Percentiles rank a stretch among this genome's conserved stretches.
phyloP scores from a whole-genome alignment of 2,113 vertebrate genomes.

The Corythornis cristatus region DNA sequence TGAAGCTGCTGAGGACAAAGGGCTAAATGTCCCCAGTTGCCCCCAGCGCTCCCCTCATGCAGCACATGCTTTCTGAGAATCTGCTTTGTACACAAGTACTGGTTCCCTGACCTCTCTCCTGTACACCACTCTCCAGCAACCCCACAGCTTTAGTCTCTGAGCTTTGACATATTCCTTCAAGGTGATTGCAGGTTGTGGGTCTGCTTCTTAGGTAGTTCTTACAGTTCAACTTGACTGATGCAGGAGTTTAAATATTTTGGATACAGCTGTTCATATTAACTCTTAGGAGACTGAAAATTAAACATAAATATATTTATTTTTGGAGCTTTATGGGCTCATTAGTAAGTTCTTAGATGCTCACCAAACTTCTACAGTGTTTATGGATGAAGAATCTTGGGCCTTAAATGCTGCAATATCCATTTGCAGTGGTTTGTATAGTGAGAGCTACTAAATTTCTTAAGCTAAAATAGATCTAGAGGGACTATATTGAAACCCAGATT shows the following conservation, averaged over 20 bases:
- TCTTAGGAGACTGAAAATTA: not conserved
- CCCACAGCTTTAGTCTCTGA: not conserved
- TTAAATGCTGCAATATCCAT: not conserved
- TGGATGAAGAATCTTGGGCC: not conserved
- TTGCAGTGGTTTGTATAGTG: not conserved
- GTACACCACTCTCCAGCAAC: fast-evolving
- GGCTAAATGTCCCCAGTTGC: fast-evolving
- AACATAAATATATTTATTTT: not conserved
- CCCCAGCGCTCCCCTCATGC: not conserved
- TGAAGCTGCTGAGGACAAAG: not conserved
- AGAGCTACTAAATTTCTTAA: not conserved
- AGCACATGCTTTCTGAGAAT: fast-evolving
- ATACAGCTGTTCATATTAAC: not conserved
- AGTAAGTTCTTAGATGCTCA: not conserved
- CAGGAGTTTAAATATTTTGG: not conserved
- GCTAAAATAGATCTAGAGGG: not conserved
- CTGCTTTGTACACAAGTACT: fast-evolving
- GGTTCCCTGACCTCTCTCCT: not conserved
- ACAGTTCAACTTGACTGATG: not conserved
- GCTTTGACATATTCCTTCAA: not conserved
- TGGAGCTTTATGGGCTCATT: not conserved
- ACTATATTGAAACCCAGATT: not conserved
- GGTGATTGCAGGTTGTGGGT: not conserved
- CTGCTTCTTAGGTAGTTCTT: not conserved
- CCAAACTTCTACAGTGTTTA: not conserved